phyloP scores from a whole-genome alignment of 2,797 vertebrate genomes.

The Cossypha niveicapilla region DNA sequence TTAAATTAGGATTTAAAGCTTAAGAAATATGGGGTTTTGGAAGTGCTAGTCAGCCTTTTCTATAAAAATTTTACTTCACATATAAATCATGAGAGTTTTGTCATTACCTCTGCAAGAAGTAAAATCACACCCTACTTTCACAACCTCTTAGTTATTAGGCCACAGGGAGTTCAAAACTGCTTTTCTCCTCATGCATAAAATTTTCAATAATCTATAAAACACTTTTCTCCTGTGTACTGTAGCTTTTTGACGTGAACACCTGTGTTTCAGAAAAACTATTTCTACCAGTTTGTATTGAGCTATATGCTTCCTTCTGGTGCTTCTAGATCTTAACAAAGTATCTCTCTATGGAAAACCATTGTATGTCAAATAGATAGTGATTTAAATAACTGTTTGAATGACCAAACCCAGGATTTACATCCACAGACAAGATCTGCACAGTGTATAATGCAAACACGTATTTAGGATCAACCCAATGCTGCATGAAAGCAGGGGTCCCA shows the following conservation, averaged over 20 bases:
- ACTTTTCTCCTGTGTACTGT: neutral
- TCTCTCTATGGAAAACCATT: neutral
- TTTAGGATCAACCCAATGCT: neutral
- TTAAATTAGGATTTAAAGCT: neutral
- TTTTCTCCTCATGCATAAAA: neutral
- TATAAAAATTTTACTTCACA: neutral
- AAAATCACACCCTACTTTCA: neutral
- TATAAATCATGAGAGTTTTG: neutral
- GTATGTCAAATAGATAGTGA: neutral
- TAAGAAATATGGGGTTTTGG: neutral
- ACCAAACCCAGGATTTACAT: neutral
- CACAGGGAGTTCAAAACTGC: neutral
- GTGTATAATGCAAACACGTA: fast-evolving
- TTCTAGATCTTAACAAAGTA: neutral
- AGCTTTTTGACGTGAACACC: neutral
- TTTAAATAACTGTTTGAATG: neutral
- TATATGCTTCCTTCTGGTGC: neutral
- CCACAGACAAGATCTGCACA: neutral
- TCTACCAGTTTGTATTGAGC: neutral
- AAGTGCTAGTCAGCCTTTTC: neutral
- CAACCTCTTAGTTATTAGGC: neutral
- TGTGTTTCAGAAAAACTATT: neutral
- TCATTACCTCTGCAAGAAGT: neutral
- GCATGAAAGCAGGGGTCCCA: neutral
- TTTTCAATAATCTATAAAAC: neutral